phyloP scores from a whole-genome alignment of 2,888 invertebrate genomes.

The Sicus ferrugineus region DNA sequence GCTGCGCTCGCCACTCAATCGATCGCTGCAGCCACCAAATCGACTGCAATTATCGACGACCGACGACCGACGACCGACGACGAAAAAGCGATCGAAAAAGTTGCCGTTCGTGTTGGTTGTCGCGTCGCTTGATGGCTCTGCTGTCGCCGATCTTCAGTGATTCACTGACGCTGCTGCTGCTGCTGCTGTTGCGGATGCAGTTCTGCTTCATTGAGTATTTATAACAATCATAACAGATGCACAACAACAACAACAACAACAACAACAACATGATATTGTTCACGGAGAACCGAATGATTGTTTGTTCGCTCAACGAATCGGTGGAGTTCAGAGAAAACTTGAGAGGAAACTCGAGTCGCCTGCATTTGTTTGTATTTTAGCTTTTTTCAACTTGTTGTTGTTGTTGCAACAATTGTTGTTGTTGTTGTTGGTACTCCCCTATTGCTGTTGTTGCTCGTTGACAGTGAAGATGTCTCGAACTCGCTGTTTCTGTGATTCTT shows the following conservation, averaged over 20 bases:
- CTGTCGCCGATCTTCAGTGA: too few species aligned
- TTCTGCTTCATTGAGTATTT: conserved; percentile 34
- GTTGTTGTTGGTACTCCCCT: background rate
- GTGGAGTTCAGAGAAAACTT: too few species aligned
- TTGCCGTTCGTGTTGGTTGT: background rate
- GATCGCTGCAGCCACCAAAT: conserved; percentile 28
- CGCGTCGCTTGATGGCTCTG: conserved; percentile 16
- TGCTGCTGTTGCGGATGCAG: conserved; percentile 13
- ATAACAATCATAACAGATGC: conserved; percentile 36
- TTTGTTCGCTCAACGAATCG: conserved; percentile 13
- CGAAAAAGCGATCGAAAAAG: too few species aligned
- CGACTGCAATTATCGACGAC: conserved; percentile 21
- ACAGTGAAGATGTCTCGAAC: too few species aligned
- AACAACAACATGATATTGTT: conserved; percentile 44
- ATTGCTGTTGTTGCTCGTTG: too few species aligned
- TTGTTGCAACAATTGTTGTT: too few species aligned
- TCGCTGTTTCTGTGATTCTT: too few species aligned
- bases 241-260: background rate
- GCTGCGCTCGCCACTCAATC: conserved; percentile 33
- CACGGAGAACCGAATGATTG: conserved; percentile 44
- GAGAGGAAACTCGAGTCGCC: conserved; percentile 26
- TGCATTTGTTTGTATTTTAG: conserved; percentile 17
- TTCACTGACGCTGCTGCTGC: background rate
- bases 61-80: too few species aligned
- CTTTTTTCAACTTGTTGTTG: background rate